These are phyloP conservation scores for Elephantulus edwardii DNA, from an alignment of 2,113 vertebrate species.

Conservation along the genomic window DNA sequence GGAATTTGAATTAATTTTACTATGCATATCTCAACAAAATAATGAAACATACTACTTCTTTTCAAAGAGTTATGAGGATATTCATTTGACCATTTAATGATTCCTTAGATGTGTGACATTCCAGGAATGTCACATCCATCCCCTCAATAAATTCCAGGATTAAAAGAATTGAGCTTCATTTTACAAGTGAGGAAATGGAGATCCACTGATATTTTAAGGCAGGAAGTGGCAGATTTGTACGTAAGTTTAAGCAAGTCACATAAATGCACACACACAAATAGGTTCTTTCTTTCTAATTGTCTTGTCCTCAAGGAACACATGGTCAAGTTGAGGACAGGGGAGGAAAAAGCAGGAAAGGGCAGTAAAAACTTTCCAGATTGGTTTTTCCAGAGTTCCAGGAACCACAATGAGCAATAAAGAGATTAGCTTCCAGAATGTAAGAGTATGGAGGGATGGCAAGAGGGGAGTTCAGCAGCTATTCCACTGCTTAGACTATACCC, in stretches of 20 bases:
- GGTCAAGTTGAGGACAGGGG: not conserved
- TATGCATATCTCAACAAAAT: not conserved
- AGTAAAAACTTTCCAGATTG: not conserved
- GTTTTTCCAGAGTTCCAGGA: not conserved
- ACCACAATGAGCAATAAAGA: not conserved
- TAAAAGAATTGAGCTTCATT: no score
- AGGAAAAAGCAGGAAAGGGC: not conserved
- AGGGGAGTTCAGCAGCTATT: not conserved
- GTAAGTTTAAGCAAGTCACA: no score
- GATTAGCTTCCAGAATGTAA: not conserved
- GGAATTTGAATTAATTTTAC: not conserved
- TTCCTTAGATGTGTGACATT: rapidly evolving
- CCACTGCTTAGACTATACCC: no score
- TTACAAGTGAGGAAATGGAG: not conserved
- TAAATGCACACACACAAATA: no score
- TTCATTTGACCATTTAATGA: not conserved
- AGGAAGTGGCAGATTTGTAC: not conserved
- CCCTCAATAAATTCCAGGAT: not conserved
- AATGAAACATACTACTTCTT: not conserved
- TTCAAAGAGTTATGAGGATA: not conserved
- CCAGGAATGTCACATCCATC: not conserved
- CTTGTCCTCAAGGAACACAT: not conserved
- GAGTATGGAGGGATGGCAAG: not conserved
- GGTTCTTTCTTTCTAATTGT: not conserved
- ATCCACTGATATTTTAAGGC: not conserved